These are phyloP conservation scores for Aplocera efformata DNA, from an alignment of 2,888 invertebrate species.

Conservation along the genomic window DNA sequence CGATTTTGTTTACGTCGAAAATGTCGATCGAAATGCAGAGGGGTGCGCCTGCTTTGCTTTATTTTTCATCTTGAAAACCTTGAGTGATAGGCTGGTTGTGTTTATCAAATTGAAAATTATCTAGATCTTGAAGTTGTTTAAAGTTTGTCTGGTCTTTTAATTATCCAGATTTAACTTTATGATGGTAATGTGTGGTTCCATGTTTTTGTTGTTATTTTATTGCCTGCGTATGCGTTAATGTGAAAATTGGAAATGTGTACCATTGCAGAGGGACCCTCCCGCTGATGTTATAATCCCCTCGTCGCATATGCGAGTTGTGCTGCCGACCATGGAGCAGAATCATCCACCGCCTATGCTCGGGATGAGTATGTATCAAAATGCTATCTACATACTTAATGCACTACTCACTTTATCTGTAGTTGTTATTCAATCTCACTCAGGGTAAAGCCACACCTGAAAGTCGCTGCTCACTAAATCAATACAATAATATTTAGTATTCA, in stretches of 20 bases:
- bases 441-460: conserved; percentile 13
- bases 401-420: neutral
- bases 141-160: neutral
- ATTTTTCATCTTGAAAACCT: conserved; percentile 42
- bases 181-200: conserved; percentile 45
- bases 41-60: conserved; percentile 36
- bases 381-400: conserved; percentile 11
- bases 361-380: conserved; percentile 50
- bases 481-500: no score
- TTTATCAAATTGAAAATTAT: conserved; percentile 33
- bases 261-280: conserved; percentile 61
- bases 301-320: conserved; percentile 63
- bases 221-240: conserved; percentile 44
- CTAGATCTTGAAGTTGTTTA: conserved; percentile 30
- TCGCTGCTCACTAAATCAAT: no score
- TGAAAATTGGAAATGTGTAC: conserved; percentile 44
- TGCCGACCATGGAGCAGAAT: conserved; percentile 55
- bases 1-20: conserved; percentile 8
- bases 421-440: conserved; percentile 11
- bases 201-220: conserved; percentile 58
- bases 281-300: conserved; percentile 56
- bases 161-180: conserved; percentile 12
- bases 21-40: conserved; percentile 32
- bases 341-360: conserved; percentile 64
- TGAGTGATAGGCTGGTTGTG: conserved; percentile 45